Base-by-base conservation (phyloP, 2,888 invertebrate species). In the Eledona agricola region DNA sequence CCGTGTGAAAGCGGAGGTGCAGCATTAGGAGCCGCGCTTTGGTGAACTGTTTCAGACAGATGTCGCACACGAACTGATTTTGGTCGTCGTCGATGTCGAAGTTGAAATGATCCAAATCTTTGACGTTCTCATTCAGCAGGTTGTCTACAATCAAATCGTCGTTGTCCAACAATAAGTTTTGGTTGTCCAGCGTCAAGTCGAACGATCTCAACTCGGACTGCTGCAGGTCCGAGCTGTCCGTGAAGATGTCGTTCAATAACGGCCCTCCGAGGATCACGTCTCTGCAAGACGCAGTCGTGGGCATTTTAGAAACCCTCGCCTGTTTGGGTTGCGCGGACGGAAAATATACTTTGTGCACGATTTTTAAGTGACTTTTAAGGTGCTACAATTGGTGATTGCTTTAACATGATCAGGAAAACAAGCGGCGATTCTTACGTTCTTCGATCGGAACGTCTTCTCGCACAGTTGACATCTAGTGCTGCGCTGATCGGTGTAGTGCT, bases 1-100 rank as follows among this genome's bases (percentile, higher is more conserved):
- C 80, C 2, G 79, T 77, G 60, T 83, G 83, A 45, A 76, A 75
- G 13, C 75, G 74, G 59, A 82, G 72, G 65, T 83, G 83, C n/a
- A 59, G 46, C 12, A 70, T 51, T 2, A 74, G 51, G 10, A 57
- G 51, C 34, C 51, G 58, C 26, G 62, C 34, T 54, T 68, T 71
- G 2, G 59, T 51, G 57, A 73, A 75, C 7, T 56, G 51, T 16
- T 51, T 51, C 1, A 51, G 31, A 55, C 75, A 75, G 50, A 75
- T 68, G 63, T 75, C 75, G 57, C 75, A 76, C 7, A 70, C 56
- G 32, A 69, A 62, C 43, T 69, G 64, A 9, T 55, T 43, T 9
- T 42, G 45, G 38, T 42, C 51, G 4, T 56, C 50, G 43, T 59
- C 65, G 45, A 51, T 69, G 59, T 73, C 72, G 43, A 71, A 70